phyloP scores from a whole-genome alignment of 2,888 invertebrate species.

The Pinctada fucata region DNA sequence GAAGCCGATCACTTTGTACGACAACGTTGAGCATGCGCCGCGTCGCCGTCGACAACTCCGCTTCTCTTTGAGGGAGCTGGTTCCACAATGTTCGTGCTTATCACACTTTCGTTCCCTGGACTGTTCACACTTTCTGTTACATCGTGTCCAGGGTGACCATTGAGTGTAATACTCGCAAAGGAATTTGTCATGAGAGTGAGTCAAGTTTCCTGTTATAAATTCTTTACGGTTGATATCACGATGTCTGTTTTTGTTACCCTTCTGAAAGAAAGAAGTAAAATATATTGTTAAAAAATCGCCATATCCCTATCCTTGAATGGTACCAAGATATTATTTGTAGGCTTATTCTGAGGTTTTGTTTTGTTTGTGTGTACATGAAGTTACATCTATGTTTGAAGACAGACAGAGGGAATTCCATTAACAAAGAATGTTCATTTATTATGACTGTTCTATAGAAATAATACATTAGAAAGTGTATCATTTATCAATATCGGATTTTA shows the following conservation, averaged over 20 bases:
- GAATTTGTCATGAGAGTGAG: slow-evolving; percentile 19
- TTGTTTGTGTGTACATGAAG: too few species aligned
- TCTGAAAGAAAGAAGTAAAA: background rate
- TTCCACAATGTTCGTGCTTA: slow-evolving; percentile 63
- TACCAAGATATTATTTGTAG: too few species aligned
- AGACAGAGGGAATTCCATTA: too few species aligned
- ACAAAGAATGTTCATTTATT: too few species aligned
- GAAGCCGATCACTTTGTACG: slow-evolving; percentile 56
- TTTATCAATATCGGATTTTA: too few species aligned
- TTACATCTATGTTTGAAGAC: too few species aligned
- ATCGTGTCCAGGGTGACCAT: slow-evolving; percentile 73
- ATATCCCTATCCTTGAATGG: too few species aligned
- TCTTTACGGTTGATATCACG: background rate
- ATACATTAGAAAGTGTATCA: too few species aligned
- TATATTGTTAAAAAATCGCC: too few species aligned
- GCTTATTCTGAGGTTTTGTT: too few species aligned
- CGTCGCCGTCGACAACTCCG: slow-evolving; percentile 60
- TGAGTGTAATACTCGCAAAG: slow-evolving; percentile 62
- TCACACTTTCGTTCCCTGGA: slow-evolving; percentile 69
- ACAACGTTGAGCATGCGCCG: slow-evolving; percentile 51
- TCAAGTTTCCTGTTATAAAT: background rate
- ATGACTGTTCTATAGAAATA: too few species aligned
- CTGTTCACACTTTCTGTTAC: slow-evolving; percentile 73
- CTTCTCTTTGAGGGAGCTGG: slow-evolving; percentile 70
- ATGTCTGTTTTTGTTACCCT: background rate